Evolutionary conservation across 2,113 vertebrate species (phyloP).

Genomic region (Melospiza melodia): DNA sequence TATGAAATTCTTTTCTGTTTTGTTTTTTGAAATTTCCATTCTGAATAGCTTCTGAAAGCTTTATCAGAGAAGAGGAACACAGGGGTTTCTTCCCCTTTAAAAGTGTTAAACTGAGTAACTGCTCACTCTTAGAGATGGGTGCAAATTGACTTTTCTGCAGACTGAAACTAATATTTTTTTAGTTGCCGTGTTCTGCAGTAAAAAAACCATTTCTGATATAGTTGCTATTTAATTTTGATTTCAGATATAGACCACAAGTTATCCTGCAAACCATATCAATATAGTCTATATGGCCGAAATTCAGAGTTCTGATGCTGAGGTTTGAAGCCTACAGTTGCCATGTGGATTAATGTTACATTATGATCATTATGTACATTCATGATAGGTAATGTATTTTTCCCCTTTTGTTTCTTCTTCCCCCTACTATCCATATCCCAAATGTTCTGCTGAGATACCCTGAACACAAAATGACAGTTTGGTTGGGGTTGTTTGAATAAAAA

Average conservation of each 20-base stretch:
- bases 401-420: too few species aligned
- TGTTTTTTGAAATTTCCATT: neutral
- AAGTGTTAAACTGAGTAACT: neutral
- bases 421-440: neutral
- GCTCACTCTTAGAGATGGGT: neutral
- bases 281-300: accelerated
- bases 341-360: neutral
- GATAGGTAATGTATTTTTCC: too few species aligned
- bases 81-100: neutral
- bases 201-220: neutral
- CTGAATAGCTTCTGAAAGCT: neutral
- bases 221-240: neutral
- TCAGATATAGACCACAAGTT: neutral
- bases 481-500: neutral
- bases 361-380: neutral
- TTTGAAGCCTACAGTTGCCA: neutral
- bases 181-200: neutral
- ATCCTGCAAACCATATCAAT: neutral
- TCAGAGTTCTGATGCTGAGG: neutral
- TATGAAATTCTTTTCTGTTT: neutral
- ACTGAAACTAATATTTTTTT: neutral
- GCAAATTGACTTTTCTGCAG: neutral
- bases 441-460: neutral
- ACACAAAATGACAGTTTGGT: neutral
- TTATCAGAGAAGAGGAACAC: neutral